Evolutionary conservation across 2,797 vertebrate genomes (phyloP).

Genomic region (Gadopsis marmoratus): DNA sequence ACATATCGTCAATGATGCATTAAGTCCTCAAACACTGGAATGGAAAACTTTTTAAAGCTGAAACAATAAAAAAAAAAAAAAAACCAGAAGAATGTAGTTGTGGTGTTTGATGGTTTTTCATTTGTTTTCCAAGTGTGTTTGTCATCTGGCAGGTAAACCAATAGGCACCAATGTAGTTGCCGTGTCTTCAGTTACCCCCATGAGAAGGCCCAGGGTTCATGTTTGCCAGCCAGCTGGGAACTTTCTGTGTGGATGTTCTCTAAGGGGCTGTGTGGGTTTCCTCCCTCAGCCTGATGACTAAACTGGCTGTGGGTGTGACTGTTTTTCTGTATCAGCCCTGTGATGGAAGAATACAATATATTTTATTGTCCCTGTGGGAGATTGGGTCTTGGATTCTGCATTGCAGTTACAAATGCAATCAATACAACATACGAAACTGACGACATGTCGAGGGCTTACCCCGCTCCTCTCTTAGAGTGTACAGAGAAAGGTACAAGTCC

Average conservation of each 20-base stretch:
- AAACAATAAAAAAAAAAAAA: slow-evolving; percentile 75
- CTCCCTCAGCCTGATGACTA: slow-evolving; percentile 24
- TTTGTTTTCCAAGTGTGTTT: background rate
- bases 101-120: background rate
- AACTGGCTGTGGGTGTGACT: slow-evolving; percentile 5
- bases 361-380: background rate
- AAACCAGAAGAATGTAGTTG: background rate
- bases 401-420: no score
- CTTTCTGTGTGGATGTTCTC: background rate
- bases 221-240: background rate
- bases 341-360: background rate
- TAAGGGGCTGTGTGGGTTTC: slow-evolving; percentile 24
- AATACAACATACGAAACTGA: background rate
- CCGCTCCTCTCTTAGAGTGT: background rate
- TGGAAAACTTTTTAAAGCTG: slow-evolving; percentile 29
- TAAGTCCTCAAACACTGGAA: slow-evolving; percentile 66
- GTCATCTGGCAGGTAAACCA: background rate
- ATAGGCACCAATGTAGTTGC: background rate
- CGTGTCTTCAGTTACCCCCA: background rate
- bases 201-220: background rate
- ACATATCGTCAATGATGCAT: slow-evolving; percentile 58
- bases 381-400: background rate
- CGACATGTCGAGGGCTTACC: background rate
- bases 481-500: background rate
- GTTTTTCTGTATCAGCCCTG: background rate